These are phyloP conservation scores for Rhinolophus sinicus DNA, from an alignment of 2,113 vertebrate genomes.

Conservation along the genomic window DNA sequence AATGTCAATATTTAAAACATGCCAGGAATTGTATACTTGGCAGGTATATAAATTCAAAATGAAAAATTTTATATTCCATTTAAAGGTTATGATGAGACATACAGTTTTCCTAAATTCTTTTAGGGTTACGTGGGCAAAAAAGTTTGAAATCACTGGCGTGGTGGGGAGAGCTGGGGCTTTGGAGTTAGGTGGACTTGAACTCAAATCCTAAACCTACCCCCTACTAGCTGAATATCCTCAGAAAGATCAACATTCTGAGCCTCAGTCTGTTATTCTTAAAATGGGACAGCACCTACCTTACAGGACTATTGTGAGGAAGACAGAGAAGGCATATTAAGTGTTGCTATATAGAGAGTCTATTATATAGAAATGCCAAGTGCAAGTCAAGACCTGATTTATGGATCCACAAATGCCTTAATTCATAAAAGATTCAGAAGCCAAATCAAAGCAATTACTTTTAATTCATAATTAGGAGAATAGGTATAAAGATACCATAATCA, in stretches of 20 bases:
- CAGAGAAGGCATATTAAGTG: not conserved
- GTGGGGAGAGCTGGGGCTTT: not conserved
- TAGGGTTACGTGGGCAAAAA: not conserved
- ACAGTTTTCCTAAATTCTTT: not conserved
- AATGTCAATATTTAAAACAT: slow-evolving; percentile 16
- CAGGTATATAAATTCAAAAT: not conserved
- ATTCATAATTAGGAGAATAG: not conserved
- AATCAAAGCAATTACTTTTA: not conserved
- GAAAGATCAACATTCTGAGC: not conserved
- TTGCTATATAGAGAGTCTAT: too few relatives aligned
- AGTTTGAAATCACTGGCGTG: not conserved
- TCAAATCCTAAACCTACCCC: not conserved
- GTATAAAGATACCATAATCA: not conserved
- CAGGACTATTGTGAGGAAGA: not conserved
- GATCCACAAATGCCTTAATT: not conserved
- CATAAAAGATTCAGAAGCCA: not conserved
- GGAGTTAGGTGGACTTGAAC: not conserved
- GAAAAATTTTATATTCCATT: not conserved
- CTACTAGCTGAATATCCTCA: not conserved
- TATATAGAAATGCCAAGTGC: not conserved
- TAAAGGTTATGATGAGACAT: not conserved
- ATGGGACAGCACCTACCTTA: not conserved
- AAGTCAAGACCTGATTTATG: not conserved
- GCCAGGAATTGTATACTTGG: not conserved
- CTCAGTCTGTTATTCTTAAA: not conserved